Evolutionary conservation across 2,113 vertebrate species (phyloP).

Genomic region (Hemibagrus wyckioides): DNA sequence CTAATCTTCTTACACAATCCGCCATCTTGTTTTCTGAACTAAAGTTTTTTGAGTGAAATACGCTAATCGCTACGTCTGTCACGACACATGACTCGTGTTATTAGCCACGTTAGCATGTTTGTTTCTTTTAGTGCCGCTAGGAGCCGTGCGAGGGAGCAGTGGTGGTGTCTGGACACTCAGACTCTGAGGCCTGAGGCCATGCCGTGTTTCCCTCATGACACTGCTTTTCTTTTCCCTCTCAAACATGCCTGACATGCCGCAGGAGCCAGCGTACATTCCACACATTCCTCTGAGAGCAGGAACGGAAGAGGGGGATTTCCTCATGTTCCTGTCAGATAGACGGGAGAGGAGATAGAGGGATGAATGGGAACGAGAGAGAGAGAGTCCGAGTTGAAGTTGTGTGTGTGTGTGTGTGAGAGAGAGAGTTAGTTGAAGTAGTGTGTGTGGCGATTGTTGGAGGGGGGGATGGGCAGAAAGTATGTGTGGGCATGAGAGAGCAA

Average conservation of each 20-base stretch:
- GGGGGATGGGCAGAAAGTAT: background rate
- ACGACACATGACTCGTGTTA: background rate
- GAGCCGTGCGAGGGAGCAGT: background rate
- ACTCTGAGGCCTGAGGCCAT: background rate
- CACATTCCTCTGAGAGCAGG: conserved; percentile 55
- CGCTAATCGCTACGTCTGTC: background rate
- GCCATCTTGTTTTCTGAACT: background rate
- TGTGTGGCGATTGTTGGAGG: background rate
- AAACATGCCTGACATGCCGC: conserved; percentile 69
- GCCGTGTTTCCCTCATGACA: background rate
- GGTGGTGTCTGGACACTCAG: background rate
- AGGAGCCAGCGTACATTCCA: conserved; percentile 71
- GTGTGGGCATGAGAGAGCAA: background rate
- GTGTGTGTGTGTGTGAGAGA: background rate
- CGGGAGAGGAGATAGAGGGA: background rate
- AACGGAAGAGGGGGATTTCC: conserved; percentile 29
- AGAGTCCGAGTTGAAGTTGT: background rate
- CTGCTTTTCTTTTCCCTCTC: conserved; percentile 51
- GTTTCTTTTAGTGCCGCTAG: background rate
- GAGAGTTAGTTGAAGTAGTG: background rate
- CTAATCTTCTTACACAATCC: no score
- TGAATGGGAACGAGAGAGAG: background rate
- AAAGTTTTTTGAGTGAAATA: background rate
- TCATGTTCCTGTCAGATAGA: conserved; percentile 45
- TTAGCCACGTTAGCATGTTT: background rate